Conservation (phyloP, 1,140 invertebrate genomes). For the Bombus affinis region DNA sequence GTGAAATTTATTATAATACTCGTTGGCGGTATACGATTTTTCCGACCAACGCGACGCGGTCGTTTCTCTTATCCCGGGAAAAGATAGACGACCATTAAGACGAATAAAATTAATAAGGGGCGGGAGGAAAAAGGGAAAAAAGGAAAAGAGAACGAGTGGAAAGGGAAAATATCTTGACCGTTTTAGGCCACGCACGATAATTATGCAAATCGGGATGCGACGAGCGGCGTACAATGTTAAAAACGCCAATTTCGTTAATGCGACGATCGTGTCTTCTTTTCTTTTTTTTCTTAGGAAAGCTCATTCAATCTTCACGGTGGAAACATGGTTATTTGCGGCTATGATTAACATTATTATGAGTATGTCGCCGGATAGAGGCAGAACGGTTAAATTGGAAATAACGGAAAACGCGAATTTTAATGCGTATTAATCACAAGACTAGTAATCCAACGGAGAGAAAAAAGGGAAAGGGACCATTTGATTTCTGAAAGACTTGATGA, state of each 20-base stretch:
- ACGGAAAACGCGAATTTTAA: background rate
- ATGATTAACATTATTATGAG: conserved; percentile 13
- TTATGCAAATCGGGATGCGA: conserved; percentile 40
- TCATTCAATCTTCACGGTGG: too few relatives aligned
- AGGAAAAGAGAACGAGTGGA: background rate
- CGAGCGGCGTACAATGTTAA: conserved; percentile 13
- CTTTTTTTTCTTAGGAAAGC: background rate
- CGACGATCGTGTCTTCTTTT: background rate
- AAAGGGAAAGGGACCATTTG: background rate
- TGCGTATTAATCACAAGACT: background rate
- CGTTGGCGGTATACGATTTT: conserved; percentile 32
- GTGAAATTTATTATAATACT: conserved; percentile 59
- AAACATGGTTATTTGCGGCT: conserved; percentile 6
- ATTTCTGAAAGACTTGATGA: background rate
- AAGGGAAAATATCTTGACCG: background rate
- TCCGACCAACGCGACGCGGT: background rate
- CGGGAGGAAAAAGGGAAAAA: too few relatives aligned
- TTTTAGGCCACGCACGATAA: conserved; percentile 33
- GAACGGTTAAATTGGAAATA: background rate
- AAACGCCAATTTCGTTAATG: conserved; percentile 19
- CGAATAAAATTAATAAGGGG: background rate
- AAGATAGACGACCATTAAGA: conserved; percentile 23
- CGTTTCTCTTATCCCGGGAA: background rate
- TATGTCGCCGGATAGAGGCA: background rate
- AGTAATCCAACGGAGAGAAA: too few relatives aligned